Base-by-base conservation (phyloP, 2,797 vertebrate species). In the Neosilurus hyrtlii region DNA sequence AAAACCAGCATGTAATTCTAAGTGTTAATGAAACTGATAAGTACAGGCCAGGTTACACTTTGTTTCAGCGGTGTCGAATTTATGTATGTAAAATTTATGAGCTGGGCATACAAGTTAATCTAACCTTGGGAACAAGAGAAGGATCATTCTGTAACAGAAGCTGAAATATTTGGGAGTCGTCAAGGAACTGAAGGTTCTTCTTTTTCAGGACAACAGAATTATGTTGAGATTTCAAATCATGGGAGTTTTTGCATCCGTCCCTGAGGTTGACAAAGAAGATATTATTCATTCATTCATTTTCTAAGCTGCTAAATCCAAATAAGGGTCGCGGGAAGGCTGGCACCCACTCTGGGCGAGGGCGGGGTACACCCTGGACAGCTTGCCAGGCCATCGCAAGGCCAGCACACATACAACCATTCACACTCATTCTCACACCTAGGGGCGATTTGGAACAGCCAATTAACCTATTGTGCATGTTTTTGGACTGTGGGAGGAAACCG, bases 61-160 rank as follows among this genome's bases (percentile, higher is more conserved):
- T 61, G 30, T 35, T 57, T 59, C 3, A 22, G 37, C 22, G 43
- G 20, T 54, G 59, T 20, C 65, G 7, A 35, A 49, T 62, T 49
- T 20, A 30, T 77, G 5, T 67, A 6, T 67, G 72, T 43, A 30
- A 95, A 93, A n/a, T 96, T 93, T 79, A 89, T 89, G 96, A 96
- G 97, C 92, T 96, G 96, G n/a, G n/a, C 96, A 96, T 97, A 62
- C 94, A 66, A 96, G 1, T 57, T 63, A 84, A 24, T 94, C 94
- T 84, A 81, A 98, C 97, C 93, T 98, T 96, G 0, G 97, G 97
- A 65, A 98, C 91, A 68, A 99, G 93, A 2, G 84, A 93, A 0
- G 95, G 88, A 65, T 99, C 96, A 7, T 98, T 99, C 89, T 98
- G 97, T 89, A 97, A 90, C 70, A 99, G 91, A 62, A 99, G 95